Evolutionary conservation across 1,140 invertebrate species (phyloP).

Genomic region (Procambarus virginalis): DNA sequence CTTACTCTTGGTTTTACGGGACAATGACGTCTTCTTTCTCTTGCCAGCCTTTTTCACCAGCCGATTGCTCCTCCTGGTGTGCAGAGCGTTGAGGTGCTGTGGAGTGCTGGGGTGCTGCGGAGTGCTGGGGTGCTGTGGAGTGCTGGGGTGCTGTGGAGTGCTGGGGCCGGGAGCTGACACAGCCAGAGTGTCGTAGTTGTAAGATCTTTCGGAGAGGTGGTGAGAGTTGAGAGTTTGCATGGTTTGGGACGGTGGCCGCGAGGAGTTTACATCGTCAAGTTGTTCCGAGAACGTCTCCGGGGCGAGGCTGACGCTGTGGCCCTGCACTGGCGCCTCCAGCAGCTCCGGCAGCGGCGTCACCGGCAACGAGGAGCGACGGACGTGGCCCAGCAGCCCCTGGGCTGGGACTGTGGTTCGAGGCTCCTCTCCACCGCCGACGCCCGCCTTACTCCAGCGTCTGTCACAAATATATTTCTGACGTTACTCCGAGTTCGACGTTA

Average conservation of each 20-base stretch:
- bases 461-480: neutral
- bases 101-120: constrained; percentile 8
- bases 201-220: constrained; percentile 17
- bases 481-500: no score
- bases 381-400: constrained; percentile 23
- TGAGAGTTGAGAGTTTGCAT: constrained; percentile 6
- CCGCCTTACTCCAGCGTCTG: neutral
- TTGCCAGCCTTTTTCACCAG: constrained; percentile 19
- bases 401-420: neutral
- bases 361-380: constrained; percentile 52
- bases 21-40: constrained; percentile 9
- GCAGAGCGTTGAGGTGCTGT: neutral
- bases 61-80: constrained; percentile 15
- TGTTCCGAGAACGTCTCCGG: constrained; percentile 50
- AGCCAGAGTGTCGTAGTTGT: constrained; percentile 29
- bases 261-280: constrained; percentile 36
- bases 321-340: constrained; percentile 20
- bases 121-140: constrained; percentile 1
- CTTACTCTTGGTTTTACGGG: neutral
- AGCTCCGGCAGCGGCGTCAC: constrained; percentile 43
- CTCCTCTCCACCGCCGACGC: neutral
- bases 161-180: constrained; percentile 28
- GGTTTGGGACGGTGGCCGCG: neutral
- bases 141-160: constrained; percentile 5
- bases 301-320: constrained; percentile 55